Base-by-base conservation (phyloP, 1,140 invertebrate genomes). In the Phocides pigmalion region DNA sequence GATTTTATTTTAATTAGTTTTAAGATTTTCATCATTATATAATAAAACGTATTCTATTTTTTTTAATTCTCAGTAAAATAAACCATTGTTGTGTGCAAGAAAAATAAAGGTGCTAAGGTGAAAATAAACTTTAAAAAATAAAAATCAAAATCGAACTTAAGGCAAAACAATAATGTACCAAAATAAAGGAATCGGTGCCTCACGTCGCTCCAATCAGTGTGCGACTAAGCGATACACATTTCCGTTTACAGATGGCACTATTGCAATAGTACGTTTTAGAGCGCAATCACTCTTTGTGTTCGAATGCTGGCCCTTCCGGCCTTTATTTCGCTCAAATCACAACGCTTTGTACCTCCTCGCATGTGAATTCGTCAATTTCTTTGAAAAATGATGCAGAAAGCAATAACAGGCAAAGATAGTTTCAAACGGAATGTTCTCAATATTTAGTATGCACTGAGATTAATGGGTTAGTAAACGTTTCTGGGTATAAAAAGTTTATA, bases 221-320 rank as follows among this genome's bases (percentile, higher is more conserved):
- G 66, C 54, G 56, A 67, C 70, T 77, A 87, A 86, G 79, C 79
- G 81, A 74, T 87, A 68, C 76, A 70, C 67, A 89, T 88, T 90
- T 89, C 86, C 84, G 74, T 63, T 54, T 50, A 66, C 75, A 90
- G 87, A 89, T 90, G 87, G 78, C 83, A 76, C 62, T 79, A 74
- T 53, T 50, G 58, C 58, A 41, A 76, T 56, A 72, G 72, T 84
- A 75, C 74, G 72, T 74, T 70, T 78, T 72, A 70, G 62, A 62
- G 77, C 69, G 75, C 82, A 88, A 89, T 87, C 82, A 81, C 62
- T 68, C 75, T 76, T 82, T 87, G 67, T 68, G 15, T 9, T 4
- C n/a, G 42, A 73, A 65, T 47, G 65, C 64, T 61, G 35, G 66
- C 68, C 75, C 70, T 82, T 84, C 84, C 82, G 82, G 81, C 73